These are phyloP conservation scores for Lasiommata megera DNA, from an alignment of 2,888 invertebrate genomes.

Conservation along the genomic window DNA sequence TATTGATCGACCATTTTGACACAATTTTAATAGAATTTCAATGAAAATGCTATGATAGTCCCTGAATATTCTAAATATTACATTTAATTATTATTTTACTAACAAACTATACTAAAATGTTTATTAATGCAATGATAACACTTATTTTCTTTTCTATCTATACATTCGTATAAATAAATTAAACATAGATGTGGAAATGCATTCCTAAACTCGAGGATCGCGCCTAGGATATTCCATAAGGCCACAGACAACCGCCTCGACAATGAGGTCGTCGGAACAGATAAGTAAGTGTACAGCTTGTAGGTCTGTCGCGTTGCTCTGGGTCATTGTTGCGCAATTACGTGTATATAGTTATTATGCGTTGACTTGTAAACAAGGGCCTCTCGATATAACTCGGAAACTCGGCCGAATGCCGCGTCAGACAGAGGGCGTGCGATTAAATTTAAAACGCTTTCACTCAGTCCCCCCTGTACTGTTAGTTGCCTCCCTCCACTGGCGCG, in stretches of 20 bases:
- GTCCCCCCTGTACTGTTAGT: slow-evolving; percentile 32
- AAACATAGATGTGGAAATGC: no score
- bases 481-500: slow-evolving; percentile 30
- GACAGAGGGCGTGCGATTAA: slow-evolving; percentile 58
- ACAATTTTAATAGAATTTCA: no score
- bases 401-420: slow-evolving; percentile 53
- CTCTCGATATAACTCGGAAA: slow-evolving; percentile 43
- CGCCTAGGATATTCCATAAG: no score
- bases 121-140: no score
- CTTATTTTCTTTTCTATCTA: no score
- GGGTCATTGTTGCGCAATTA: slow-evolving; percentile 34
- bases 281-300: not conserved
- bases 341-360: slow-evolving; percentile 30
- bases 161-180: no score
- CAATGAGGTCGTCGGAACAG: not conserved
- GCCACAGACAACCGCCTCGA: not conserved
- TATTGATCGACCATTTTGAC: no score
- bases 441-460: slow-evolving; percentile 74
- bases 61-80: no score
- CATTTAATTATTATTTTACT: no score
- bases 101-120: no score
- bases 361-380: slow-evolving; percentile 46
- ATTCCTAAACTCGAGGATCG: no score
- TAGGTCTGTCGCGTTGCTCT: slow-evolving; percentile 29
- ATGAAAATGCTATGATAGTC: no score